Evolutionary conservation across 2,797 vertebrate species (phyloP), one percentile per base, ranked within the genome.

Genomic region (Takifugu rubripes): DNA sequence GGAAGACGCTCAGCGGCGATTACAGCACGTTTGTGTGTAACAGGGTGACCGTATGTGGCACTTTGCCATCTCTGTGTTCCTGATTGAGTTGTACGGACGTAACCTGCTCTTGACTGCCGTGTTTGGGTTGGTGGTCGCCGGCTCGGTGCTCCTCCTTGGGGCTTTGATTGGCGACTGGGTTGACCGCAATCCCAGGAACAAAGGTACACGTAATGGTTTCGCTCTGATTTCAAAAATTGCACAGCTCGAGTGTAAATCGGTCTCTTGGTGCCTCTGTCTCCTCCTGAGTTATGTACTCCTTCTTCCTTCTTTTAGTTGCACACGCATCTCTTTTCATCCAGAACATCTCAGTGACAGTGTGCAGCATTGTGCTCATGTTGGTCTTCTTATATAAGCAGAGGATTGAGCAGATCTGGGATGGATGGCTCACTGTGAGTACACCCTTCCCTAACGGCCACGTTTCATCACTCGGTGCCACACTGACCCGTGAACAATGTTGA

Each of bases 91-190:
- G 52, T 89, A 89, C 0, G 82, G 88, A 47, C 84, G 80, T 48
- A 89, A 86, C 76, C 81, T 93, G 74, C 88, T 94, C 72, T 77
- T 90, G 75, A 91, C 75, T 56, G 88, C 86, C 0, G 83, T 92
- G 72, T 92, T 92, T 80, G 91, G 89, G 56, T 74, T 94, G 78
- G 90, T 89, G 27, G 86, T 92, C 55, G 87, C 92, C 25, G 90
- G 90, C 56, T 94, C 92, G 44, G 83, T 91, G 56, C 84, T 93
- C 62, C 73, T 94, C 33, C 87, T 92, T n/a, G 91, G 90, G 11
- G 89, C 90, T 55, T 81, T 93, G 77, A 91, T 92, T 79, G 93
- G 92, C 77, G 90, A 93, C 65, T 93, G 89, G 90, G 89, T 92
- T 9, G 88, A 93, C 72, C 91, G 91, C 52, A 92, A 94, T 78